Evolutionary conservation across 2,888 invertebrate species (phyloP), one percentile per base, ranked within the genome.

Genomic region (Andrena camellia): DNA sequence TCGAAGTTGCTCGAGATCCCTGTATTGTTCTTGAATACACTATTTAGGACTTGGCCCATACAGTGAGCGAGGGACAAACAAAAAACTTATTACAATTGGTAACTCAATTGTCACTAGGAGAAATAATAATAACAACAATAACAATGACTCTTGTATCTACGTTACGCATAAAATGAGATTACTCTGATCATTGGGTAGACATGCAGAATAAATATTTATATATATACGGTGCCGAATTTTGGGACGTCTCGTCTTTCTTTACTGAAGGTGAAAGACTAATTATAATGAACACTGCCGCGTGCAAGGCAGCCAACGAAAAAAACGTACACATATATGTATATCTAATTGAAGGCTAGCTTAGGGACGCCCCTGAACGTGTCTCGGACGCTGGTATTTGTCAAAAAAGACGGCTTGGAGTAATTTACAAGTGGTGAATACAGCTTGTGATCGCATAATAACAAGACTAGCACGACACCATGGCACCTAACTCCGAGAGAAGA

Each of bases 361-460:
- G 92, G 90, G 90, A 90, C 91, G 92, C 90, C 91, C 92, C 92
- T 92, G 91, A 83, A 88, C 83, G 83, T 83, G 79, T 85, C 78
- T 85, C 86, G 86, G 83, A 85, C 85, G 83, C 90, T 90, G 76
- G 84, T 87, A 86, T 81, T 57, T 72, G 54, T 48, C 54, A 79
- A 20, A 82, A 78, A 64, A 73, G 66, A 71, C 78, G 57, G 57
- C 63, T 79, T 83, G 67, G 78, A 84, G 63, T 84, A 81, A 84
- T 84, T 75, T 82, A 87, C 84, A 85, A 69, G 35, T 84, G 66
- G 67, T 73, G 78, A 84, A 78, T 84, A 85, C 81, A 90, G 85
- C 86, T 23, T 83, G 69, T 84, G 72, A 86, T 88, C 84, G 74
- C 85, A 86, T 86, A 81, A 83, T 70, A 78, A 75, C 85, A 86